These are phyloP conservation scores for Tiphia femorata DNA, from an alignment of 2,888 invertebrate genomes.

Conservation along the genomic window DNA sequence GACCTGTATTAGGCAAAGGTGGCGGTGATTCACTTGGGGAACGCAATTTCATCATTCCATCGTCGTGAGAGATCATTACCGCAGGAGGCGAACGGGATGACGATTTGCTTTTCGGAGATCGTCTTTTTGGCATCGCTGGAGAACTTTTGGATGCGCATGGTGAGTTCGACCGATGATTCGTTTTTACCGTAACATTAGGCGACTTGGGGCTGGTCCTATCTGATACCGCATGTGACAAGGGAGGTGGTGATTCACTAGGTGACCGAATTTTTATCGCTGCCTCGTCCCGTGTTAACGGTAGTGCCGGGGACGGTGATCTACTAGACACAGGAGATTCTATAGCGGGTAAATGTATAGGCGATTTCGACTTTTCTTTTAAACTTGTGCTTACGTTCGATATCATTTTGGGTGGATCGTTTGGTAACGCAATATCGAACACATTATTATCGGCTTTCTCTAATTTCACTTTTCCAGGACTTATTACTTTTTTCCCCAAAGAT, in stretches of 20 bases:
- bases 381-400: slow-evolving; percentile 28
- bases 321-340: slow-evolving; percentile 56
- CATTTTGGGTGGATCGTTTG: slow-evolving; percentile 61
- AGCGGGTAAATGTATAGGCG: slow-evolving; percentile 42
- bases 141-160: slow-evolving; percentile 32
- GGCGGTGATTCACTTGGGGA: slow-evolving; percentile 55
- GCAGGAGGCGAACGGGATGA: slow-evolving; percentile 41
- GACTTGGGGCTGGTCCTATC: slow-evolving; percentile 31
- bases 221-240: slow-evolving; percentile 17
- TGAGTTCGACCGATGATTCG: slow-evolving; percentile 26
- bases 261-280: slow-evolving; percentile 53
- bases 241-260: slow-evolving; percentile 53
- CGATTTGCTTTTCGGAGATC: slow-evolving; percentile 35
- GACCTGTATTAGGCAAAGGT: slow-evolving; percentile 19
- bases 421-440: slow-evolving; percentile 57
- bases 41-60: slow-evolving; percentile 41
- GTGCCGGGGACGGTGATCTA: slow-evolving; percentile 61
- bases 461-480: slow-evolving; percentile 58
- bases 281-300: slow-evolving; percentile 60
- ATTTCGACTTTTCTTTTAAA: slow-evolving; percentile 37
- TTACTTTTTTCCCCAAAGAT: slow-evolving; percentile 73
- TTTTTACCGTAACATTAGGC: slow-evolving; percentile 15
- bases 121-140: slow-evolving; percentile 29
- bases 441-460: slow-evolving; percentile 53
- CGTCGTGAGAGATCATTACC: slow-evolving; percentile 25